Evolutionary conservation across 2,797 vertebrate genomes (phyloP).

Genomic region (Calcarius lapponicus): DNA sequence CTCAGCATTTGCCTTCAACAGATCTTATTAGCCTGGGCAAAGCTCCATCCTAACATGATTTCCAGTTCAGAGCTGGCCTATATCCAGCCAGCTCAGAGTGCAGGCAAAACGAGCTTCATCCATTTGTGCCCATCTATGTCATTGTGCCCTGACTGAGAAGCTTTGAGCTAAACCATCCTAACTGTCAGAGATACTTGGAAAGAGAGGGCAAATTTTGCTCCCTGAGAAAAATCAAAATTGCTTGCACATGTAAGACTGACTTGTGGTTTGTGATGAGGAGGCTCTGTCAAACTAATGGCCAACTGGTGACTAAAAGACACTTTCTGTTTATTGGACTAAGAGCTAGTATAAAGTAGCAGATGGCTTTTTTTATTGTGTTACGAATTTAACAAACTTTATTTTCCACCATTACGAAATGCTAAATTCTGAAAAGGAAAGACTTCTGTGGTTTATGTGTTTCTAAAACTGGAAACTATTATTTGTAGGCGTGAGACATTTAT

Average conservation of each 20-base stretch:
- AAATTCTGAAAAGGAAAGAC: background rate
- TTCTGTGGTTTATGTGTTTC: background rate
- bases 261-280: slow-evolving; percentile 13
- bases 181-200: slow-evolving; percentile 8
- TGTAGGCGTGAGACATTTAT: background rate
- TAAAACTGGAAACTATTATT: slow-evolving; percentile 2
- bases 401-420: background rate
- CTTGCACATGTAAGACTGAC: background rate
- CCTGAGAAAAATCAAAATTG: slow-evolving; percentile 29
- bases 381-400: background rate
- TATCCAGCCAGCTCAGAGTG: background rate
- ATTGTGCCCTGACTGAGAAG: background rate
- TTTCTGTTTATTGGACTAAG: background rate
- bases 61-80: slow-evolving; percentile 17
- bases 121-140: slow-evolving; percentile 11
- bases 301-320: slow-evolving; percentile 6
- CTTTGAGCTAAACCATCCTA: background rate
- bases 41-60: slow-evolving; percentile 50
- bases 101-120: background rate
- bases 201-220: background rate
- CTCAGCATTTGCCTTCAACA: slow-evolving; percentile 12
- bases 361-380: background rate
- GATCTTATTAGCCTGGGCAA: slow-evolving; percentile 31
- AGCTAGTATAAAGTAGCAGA: background rate
- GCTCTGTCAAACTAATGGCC: slow-evolving; percentile 34